phyloP scores from a whole-genome alignment of 1,140 invertebrate species.

The Coptotermes formosanus region DNA sequence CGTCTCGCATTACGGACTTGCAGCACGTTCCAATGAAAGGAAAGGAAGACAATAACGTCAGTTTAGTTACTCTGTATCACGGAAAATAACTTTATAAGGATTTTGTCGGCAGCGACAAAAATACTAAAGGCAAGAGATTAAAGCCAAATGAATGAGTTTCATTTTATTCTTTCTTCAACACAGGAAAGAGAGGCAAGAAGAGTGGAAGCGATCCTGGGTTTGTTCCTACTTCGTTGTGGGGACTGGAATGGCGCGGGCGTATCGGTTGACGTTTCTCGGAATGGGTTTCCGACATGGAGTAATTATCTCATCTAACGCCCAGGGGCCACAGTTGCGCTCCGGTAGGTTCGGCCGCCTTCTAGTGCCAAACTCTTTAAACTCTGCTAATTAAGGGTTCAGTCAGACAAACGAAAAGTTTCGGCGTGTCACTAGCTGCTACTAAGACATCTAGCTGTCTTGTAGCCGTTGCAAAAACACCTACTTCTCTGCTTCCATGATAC shows the following conservation, averaged over 20 bases:
- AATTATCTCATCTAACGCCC: slow-evolving; percentile 11
- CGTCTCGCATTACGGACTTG: too few species aligned
- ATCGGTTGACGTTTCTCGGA: not conserved
- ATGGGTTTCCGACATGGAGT: not conserved
- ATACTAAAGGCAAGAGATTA: not conserved
- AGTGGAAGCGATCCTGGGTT: not conserved
- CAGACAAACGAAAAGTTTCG: slow-evolving; percentile 7
- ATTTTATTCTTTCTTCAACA: not conserved
- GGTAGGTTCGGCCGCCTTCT: not conserved
- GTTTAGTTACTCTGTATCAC: too few species aligned
- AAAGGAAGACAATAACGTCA: too few species aligned
- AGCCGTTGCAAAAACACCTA: too few species aligned
- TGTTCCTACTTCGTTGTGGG: not conserved
- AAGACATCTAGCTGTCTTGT: too few species aligned
- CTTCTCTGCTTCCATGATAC: too few species aligned
- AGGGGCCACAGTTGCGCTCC: not conserved
- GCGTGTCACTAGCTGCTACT: not conserved
- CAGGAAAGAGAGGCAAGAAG: not conserved
- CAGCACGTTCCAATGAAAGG: too few species aligned
- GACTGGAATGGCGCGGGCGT: not conserved
- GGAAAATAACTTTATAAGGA: not conserved
- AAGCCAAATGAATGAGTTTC: not conserved
- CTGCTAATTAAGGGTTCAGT: slow-evolving; percentile 1
- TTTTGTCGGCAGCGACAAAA: not conserved
- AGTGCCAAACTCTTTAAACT: slow-evolving; percentile 18